Evolutionary conservation across 2,797 vertebrate genomes (phyloP), one percentile per base, ranked within the genome.

Genomic region (Ambastaia sidthimunki): DNA sequence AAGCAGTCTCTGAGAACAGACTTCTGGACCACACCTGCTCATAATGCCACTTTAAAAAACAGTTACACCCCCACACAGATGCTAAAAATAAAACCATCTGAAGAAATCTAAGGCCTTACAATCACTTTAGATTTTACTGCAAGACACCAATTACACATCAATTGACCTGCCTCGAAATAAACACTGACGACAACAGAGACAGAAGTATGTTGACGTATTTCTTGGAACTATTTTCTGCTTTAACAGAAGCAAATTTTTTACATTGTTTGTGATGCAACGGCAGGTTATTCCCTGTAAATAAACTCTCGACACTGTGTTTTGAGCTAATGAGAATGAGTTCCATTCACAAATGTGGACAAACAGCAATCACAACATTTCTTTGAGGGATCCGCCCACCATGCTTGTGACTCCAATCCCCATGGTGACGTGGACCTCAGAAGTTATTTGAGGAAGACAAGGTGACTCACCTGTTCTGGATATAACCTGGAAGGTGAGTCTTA

Each of bases 361-460:
- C 94, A 90, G 93, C 93, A 88, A 93, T 89, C 89, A 84, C 92
- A 82, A 92, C 93, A 94, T 94, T 92, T 92, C 90, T 91, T 59
- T 71, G 69, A 81, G 76, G 82, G 81, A 82, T 90, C 90, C 91
- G 63, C 93, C 93, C 88, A 91, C 75, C 6, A 18, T 75, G 63
- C 80, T 12, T 86, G 50, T 57, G 59, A 83, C 82, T 60, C 73
- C 63, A 62, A 84, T 60, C 76, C 84, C 55, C 70, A 84, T 87
- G 67, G 80, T 86, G 88, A 90, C 84, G 86, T 83, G 83, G 70
- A 71, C 73, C 55, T 82, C 57, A n/a, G 54, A 77, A 81, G 63
- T 77, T 85, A 82, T 80, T 89, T 74, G 34, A 76, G 79, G 63
- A 60, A 60, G 74, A 80, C 89, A 81, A 74, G 82, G 84, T 88